phyloP scores from a whole-genome alignment of 2,113 vertebrate genomes.

The Perca flavescens region DNA sequence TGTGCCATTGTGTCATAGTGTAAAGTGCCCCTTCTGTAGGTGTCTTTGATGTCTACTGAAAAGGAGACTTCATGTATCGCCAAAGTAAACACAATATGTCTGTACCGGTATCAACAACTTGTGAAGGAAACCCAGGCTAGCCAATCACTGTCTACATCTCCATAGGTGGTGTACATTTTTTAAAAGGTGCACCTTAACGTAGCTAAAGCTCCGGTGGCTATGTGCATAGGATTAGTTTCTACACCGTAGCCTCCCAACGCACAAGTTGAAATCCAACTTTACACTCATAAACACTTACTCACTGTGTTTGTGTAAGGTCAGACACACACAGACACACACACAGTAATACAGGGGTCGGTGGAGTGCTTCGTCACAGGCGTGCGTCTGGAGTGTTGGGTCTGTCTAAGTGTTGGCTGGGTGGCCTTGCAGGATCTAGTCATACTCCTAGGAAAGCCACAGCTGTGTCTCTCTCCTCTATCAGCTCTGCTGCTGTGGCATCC shows the following conservation, averaged over 20 bases:
- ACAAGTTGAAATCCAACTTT: slow-evolving; percentile 43
- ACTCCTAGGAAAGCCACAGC: slow-evolving; percentile 91
- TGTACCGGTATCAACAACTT: background rate
- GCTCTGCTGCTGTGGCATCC: slow-evolving; percentile 92
- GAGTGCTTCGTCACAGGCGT: slow-evolving; percentile 85
- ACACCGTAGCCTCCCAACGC: background rate
- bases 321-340: background rate
- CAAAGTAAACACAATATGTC: slow-evolving; percentile 5
- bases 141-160: background rate
- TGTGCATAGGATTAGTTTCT: background rate
- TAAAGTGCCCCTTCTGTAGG: background rate
- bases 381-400: slow-evolving; percentile 85
- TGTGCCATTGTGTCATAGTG: slow-evolving; percentile 1
- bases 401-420: slow-evolving; percentile 69
- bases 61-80: background rate
- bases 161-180: background rate
- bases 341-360: slow-evolving; percentile 48
- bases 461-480: slow-evolving; percentile 93
- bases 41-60: background rate
- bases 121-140: background rate
- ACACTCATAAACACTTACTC: slow-evolving; percentile 53
- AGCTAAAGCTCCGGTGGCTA: background rate
- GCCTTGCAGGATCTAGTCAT: slow-evolving; percentile 83
- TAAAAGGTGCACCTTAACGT: background rate
- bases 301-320: too few species aligned